phyloP scores from a whole-genome alignment of 2,113 vertebrate genomes.

The Gallinago media region DNA sequence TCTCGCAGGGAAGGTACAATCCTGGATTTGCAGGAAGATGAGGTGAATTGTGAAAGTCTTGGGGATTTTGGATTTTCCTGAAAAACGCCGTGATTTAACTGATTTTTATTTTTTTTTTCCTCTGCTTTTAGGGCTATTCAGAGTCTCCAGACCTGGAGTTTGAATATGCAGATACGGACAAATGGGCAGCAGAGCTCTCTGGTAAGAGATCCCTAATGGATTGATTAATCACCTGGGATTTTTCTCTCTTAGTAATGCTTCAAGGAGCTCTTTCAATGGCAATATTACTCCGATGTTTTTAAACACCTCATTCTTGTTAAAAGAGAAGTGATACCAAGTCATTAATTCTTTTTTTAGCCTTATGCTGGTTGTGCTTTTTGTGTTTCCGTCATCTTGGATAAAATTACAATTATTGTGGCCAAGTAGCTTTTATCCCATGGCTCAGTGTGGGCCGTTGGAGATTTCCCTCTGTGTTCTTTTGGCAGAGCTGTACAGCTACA shows the following conservation, averaged over 20 bases:
- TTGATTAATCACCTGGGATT: accelerated
- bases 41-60: no score
- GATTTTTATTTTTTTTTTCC: neutral
- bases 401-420: accelerated
- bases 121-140: constrained; percentile 83
- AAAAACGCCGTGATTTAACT: accelerated
- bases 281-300: accelerated
- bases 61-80: neutral
- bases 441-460: neutral
- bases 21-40: no score
- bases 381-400: neutral
- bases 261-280: neutral
- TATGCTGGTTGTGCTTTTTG: neutral
- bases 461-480: neutral
- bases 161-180: constrained; percentile 94
- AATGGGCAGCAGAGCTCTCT: constrained; percentile 93
- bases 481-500: constrained; percentile 97
- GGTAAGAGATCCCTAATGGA: constrained; percentile 73
- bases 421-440: accelerated
- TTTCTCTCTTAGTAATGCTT: neutral
- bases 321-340: accelerated
- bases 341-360: neutral
- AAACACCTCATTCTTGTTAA: neutral
- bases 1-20: no score
- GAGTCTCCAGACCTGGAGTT: constrained; percentile 97